Evolutionary conservation across 2,113 vertebrate species (phyloP).

Genomic region (Corythornis cristatus): DNA sequence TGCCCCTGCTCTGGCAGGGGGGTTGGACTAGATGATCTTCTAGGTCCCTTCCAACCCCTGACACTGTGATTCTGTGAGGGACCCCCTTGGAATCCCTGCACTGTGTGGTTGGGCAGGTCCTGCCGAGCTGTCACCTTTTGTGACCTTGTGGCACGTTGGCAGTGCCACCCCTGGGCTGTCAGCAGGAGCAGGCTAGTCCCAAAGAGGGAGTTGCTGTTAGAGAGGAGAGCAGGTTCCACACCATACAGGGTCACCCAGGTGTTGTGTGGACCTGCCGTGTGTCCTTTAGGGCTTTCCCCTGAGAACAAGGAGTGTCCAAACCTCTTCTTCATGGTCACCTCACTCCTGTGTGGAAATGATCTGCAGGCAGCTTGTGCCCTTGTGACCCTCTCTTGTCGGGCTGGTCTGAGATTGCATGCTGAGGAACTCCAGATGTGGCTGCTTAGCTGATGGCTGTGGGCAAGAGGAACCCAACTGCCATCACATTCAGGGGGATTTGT

Average conservation of each 20-base stretch:
- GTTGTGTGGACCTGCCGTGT: background rate
- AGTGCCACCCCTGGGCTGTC: background rate
- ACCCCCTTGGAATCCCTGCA: background rate
- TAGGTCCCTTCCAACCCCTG: too few relatives aligned
- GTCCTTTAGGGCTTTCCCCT: background rate
- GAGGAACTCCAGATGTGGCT: background rate
- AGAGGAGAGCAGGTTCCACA: background rate
- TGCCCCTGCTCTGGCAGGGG: too few relatives aligned
- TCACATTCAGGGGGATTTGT: background rate
- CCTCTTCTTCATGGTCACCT: background rate
- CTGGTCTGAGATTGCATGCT: background rate
- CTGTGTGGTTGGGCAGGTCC: background rate
- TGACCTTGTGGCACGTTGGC: background rate
- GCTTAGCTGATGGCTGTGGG: background rate
- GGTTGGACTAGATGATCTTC: too few relatives aligned
- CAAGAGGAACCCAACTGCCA: background rate
- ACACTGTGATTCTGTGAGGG: background rate
- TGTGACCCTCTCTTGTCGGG: background rate
- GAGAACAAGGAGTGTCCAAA: background rate
- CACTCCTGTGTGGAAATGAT: background rate
- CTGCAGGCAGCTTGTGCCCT: background rate
- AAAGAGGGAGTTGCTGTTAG: background rate
- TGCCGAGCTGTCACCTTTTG: accelerated
- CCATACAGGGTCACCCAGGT: background rate
- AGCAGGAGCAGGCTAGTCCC: background rate